These are phyloP conservation scores for Drosophila ezoana DNA, from an alignment of 2,888 invertebrate genomes.

Conservation along the genomic window DNA sequence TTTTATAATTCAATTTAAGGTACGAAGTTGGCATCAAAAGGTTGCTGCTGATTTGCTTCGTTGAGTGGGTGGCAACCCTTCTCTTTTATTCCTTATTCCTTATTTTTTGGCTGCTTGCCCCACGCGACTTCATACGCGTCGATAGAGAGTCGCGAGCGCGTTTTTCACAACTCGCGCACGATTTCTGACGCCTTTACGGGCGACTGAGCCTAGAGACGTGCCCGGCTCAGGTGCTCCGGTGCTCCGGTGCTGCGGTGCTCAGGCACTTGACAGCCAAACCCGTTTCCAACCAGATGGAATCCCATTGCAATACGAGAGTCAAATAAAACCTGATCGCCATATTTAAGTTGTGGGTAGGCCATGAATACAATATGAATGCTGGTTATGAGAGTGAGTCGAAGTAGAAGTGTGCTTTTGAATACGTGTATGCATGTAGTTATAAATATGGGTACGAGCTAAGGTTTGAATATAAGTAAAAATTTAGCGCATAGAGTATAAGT, in stretches of 20 bases:
- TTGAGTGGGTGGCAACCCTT: conserved; percentile 31
- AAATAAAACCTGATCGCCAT: conserved; percentile 17
- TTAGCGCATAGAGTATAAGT: too few relatives aligned
- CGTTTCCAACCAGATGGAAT: conserved; percentile 1
- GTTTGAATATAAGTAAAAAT: background rate
- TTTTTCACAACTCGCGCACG: conserved; percentile 54
- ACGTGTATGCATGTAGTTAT: background rate
- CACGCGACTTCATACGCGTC: conserved; percentile 55
- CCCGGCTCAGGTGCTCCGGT: background rate
- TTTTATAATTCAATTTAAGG: conserved; percentile 72
- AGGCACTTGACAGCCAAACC: conserved; percentile 1
- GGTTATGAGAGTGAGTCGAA: background rate
- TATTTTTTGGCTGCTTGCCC: background rate
- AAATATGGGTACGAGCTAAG: background rate
- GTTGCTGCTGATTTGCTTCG: conserved; percentile 43
- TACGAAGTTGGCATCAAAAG: conserved; percentile 65
- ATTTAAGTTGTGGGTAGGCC: conserved; percentile 6
- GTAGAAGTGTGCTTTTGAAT: background rate
- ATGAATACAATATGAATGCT: conserved; percentile 10
- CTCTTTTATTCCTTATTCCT: background rate
- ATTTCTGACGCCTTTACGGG: conserved; percentile 65
- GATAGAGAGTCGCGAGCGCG: conserved; percentile 30
- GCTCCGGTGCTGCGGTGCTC: background rate
- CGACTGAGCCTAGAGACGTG: conserved; percentile 50
- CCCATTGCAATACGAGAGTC: conserved; percentile 1